These are phyloP conservation scores for Sebastes steindachneri DNA, from an alignment of 2,797 vertebrate genomes.

Conservation along the genomic window DNA sequence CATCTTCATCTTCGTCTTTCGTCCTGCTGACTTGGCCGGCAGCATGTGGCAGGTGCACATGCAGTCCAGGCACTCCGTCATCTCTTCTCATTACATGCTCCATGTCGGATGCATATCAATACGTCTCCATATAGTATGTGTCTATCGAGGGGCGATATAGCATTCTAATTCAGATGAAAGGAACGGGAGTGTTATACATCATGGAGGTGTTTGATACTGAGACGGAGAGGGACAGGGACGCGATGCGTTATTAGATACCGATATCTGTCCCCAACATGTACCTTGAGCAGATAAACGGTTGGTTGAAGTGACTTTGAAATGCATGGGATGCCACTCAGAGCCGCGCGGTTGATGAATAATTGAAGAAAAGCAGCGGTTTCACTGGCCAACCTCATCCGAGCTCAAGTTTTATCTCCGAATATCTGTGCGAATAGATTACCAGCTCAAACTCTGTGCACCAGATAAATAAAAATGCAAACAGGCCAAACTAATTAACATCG, in stretches of 20 bases:
- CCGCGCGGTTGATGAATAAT: slow-evolving; percentile 62
- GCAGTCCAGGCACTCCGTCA: slow-evolving; percentile 67
- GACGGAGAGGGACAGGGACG: not conserved
- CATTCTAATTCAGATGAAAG: slow-evolving; percentile 62
- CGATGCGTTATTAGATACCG: slow-evolving; percentile 27
- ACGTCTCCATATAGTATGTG: slow-evolving; percentile 48
- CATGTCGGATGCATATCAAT: slow-evolving; percentile 73
- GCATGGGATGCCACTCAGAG: slow-evolving; percentile 58
- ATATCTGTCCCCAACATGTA: slow-evolving; percentile 41
- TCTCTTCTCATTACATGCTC: slow-evolving; percentile 67
- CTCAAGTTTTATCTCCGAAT: slow-evolving; percentile 57
- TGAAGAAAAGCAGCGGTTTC: slow-evolving; percentile 55
- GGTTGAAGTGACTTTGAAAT: slow-evolving; percentile 71
- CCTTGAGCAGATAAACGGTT: slow-evolving; percentile 58
- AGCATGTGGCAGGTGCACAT: slow-evolving; percentile 60
- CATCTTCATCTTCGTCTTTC: slow-evolving; percentile 56
- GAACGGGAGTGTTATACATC: slow-evolving; percentile 25
- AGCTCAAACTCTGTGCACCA: slow-evolving; percentile 48
- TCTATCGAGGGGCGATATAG: slow-evolving; percentile 46
- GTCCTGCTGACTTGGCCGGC: slow-evolving; percentile 57
- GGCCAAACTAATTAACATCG: slow-evolving; percentile 80
- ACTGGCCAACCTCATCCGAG: slow-evolving; percentile 42
- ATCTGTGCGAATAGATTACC: slow-evolving; percentile 74
- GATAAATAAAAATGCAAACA: slow-evolving; percentile 71
- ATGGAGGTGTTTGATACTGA: slow-evolving; percentile 40